phyloP scores from a whole-genome alignment of 2,797 vertebrate species.

The Lagorchestes hirsutus region DNA sequence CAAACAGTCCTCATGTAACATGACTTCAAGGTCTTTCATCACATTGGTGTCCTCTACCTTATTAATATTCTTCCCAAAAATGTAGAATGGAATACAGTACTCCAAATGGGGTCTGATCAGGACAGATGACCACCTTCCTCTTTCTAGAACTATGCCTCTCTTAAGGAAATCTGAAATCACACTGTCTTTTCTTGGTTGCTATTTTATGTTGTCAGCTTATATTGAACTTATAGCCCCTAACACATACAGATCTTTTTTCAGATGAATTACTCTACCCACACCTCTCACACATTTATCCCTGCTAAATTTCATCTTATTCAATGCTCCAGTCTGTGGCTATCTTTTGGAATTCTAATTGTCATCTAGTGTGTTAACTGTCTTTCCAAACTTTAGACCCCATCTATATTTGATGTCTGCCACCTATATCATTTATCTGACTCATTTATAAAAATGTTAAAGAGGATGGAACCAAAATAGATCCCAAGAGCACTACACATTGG shows the following conservation, averaged over 20 bases:
- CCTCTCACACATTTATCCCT: neutral
- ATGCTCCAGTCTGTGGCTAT: neutral
- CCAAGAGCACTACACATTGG: neutral
- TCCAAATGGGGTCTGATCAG: too few species aligned
- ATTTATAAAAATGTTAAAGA: neutral
- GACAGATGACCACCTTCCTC: too few species aligned
- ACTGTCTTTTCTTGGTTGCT: too few species aligned
- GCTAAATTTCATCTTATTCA: neutral
- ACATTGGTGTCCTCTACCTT: neutral
- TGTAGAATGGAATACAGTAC: neutral
- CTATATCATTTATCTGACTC: neutral
- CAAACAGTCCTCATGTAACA: neutral
- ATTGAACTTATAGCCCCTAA: neutral
- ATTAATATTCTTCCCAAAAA: neutral
- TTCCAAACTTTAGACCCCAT: neutral
- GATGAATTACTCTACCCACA: neutral
- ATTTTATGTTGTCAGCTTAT: too few species aligned
- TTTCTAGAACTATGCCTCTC: too few species aligned
- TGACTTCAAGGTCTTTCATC: neutral
- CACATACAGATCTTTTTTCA: neutral
- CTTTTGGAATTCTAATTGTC: neutral
- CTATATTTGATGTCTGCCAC: neutral
- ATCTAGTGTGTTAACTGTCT: neutral
- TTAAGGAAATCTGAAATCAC: too few species aligned
- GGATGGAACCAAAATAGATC: neutral